These are phyloP conservation scores for Cheilosia urbana DNA, from an alignment of 2,888 invertebrate species.

Conservation along the genomic window DNA sequence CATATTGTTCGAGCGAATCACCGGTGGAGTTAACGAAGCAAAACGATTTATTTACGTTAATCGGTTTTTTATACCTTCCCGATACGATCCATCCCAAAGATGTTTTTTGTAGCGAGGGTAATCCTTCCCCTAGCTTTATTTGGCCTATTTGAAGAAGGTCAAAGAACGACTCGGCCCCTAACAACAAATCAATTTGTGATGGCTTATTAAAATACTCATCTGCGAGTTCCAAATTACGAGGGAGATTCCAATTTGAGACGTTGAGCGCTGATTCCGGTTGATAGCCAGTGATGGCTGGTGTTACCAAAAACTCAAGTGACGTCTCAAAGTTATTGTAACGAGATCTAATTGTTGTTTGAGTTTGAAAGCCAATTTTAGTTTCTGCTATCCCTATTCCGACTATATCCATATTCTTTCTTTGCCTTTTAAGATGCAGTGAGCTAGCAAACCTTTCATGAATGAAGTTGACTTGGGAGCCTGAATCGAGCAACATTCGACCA, in stretches of 20 bases:
- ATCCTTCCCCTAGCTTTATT: too few relatives aligned
- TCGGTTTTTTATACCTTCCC: slow-evolving; percentile 23
- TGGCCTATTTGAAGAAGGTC: slow-evolving; percentile 6
- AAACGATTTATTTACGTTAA: slow-evolving; percentile 4
- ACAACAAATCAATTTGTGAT: slow-evolving; percentile 29
- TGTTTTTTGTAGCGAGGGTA: slow-evolving; percentile 6
- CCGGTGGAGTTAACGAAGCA: slow-evolving; percentile 6
- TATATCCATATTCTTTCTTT: slow-evolving; percentile 33
- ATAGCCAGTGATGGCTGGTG: slow-evolving; percentile 60
- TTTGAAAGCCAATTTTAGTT: too few relatives aligned
- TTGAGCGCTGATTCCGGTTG: slow-evolving; percentile 69
- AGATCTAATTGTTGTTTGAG: slow-evolving; percentile 18
- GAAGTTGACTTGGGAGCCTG: slow-evolving; percentile 18
- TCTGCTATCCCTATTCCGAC: slow-evolving; percentile 56
- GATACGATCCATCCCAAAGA: slow-evolving; percentile 71
- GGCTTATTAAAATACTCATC: slow-evolving; percentile 39
- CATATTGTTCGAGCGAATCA: background rate
- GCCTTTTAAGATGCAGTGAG: background rate
- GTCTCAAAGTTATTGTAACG: background rate
- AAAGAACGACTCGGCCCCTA: slow-evolving; percentile 61
- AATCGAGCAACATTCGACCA: slow-evolving; percentile 48
- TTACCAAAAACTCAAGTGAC: background rate
- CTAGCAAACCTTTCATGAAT: slow-evolving; percentile 4
- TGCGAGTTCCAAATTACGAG: slow-evolving; percentile 50
- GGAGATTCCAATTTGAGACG: slow-evolving; percentile 61